Evolutionary conservation across 2,888 invertebrate species (phyloP).

Genomic region (Fabriciana adippe): DNA sequence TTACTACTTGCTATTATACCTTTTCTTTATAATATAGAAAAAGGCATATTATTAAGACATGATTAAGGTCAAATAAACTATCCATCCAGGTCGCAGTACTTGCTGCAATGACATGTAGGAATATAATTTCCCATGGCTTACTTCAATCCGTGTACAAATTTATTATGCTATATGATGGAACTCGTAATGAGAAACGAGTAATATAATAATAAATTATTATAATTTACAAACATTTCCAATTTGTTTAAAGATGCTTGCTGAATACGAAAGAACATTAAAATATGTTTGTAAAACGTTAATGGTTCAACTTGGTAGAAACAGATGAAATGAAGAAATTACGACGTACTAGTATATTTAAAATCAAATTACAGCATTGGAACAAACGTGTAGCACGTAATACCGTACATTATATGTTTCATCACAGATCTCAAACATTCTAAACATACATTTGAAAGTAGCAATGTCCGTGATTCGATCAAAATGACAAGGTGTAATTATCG

Average conservation of each 20-base stretch:
- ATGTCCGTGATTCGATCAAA: slow-evolving; percentile 39
- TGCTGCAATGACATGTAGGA: slow-evolving; percentile 11
- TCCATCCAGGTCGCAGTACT: slow-evolving; percentile 14
- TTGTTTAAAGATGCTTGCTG: too few species aligned
- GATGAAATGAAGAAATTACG: neutral
- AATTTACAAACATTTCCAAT: too few species aligned
- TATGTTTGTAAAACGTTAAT: too few species aligned
- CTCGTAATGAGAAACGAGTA: neutral
- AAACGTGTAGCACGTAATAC: neutral
- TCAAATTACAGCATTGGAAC: neutral
- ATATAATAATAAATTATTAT: neutral
- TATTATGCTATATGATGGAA: neutral
- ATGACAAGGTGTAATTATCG: slow-evolving; percentile 57
- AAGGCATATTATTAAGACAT: neutral
- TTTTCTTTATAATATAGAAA: slow-evolving; percentile 16
- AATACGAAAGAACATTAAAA: too few species aligned
- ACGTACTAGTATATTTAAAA: neutral
- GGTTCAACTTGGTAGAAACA: neutral
- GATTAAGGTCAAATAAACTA: slow-evolving; percentile 10
- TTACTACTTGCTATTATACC: slow-evolving; percentile 1
- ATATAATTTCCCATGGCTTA: slow-evolving; percentile 7
- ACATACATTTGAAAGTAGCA: slow-evolving; percentile 28
- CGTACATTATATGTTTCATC: slow-evolving; percentile 11
- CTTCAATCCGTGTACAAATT: slow-evolving; percentile 10
- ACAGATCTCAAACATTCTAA: slow-evolving; percentile 11